phyloP scores from a whole-genome alignment of 1,140 invertebrate species.

The Elymnias hypermnestra region DNA sequence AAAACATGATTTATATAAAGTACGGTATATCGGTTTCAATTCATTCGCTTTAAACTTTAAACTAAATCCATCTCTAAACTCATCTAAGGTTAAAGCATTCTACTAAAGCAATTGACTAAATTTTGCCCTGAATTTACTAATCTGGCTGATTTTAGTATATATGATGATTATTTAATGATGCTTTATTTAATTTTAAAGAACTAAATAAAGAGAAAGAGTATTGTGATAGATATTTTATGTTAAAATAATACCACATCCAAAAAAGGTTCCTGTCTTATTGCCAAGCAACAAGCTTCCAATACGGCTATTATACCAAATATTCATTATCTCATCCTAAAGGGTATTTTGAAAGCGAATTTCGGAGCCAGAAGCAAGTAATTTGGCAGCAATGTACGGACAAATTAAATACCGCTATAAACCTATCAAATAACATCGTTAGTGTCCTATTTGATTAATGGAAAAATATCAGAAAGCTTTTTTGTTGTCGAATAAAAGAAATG shows the following conservation, averaged over 20 bases:
- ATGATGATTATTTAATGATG: too few species aligned
- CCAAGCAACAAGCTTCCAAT: constrained; percentile 36
- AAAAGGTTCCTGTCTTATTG: background rate
- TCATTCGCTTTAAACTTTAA: too few species aligned
- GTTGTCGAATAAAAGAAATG: constrained; percentile 14
- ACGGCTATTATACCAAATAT: constrained; percentile 55
- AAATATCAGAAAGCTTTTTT: constrained; percentile 5
- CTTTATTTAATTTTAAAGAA: too few species aligned
- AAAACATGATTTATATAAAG: too few species aligned
- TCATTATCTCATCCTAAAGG: constrained; percentile 56
- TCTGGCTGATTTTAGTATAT: too few species aligned
- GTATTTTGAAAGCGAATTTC: constrained; percentile 41
- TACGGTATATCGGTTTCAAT: too few species aligned
- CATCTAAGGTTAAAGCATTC: too few species aligned
- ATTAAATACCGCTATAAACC: constrained; percentile 34
- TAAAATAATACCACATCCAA: constrained; percentile 23
- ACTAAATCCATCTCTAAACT: too few species aligned
- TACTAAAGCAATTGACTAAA: too few species aligned
- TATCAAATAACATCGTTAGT: constrained; percentile 25
- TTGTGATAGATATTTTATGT: too few species aligned
- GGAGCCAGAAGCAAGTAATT: constrained; percentile 36
- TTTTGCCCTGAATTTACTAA: too few species aligned
- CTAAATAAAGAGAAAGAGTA: too few species aligned
- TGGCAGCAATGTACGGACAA: constrained; percentile 35
- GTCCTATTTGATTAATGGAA: constrained; percentile 24